Evolutionary conservation across 2,888 invertebrate genomes (phyloP), one percentile per base, ranked within the genome.

Genomic region (Labia minor): DNA sequence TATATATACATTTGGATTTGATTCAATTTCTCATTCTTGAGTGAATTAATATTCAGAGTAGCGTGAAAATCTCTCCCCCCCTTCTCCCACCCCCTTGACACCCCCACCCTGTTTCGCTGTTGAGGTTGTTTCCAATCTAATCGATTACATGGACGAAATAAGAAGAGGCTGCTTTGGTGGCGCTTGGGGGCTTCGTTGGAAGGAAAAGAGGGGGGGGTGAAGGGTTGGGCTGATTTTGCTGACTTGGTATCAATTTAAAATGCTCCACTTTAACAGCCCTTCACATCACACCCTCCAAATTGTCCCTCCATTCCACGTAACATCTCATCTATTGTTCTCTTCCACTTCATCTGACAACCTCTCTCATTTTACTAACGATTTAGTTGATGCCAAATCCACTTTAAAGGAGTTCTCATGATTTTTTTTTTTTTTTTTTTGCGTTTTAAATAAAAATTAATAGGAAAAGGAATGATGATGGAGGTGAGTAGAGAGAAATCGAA

Each of bases 351-450:
- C 49, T 49, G 16, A 14, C 14, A 49, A 6, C 14, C 49, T 49
- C 49, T 4, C 49, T 49, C 26, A 8, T 26, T 49, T 14, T 14
- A 49, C 49, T 49, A 49, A 49, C 49, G 49, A 49, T 26, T 26
- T 26, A 26, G 49, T 49, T 49, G 49, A 49, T 49, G 49, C n/a
- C 49, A 49, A 49, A 49, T 49, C 49, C 49, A 49, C 49, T 49
- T 49, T n/a, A n/a, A 26, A 8, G 8, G 26, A 26, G 26, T 26
- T 26, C 26, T n/a, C n/a, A n/a, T n/a, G n/a, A n/a, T n/a, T n/a
- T n/a, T n/a, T n/a, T n/a, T n/a, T n/a, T n/a, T n/a, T n/a, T n/a
- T 26, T 26, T 26, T 26, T 26, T 26, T 26, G 26, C 3, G 8
- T 26, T 26, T 26, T 6, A 26, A 26, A 26, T 6, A 26, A n/a